phyloP scores from a whole-genome alignment of 2,888 invertebrate genomes.

The Tuberolachnus salignus region DNA sequence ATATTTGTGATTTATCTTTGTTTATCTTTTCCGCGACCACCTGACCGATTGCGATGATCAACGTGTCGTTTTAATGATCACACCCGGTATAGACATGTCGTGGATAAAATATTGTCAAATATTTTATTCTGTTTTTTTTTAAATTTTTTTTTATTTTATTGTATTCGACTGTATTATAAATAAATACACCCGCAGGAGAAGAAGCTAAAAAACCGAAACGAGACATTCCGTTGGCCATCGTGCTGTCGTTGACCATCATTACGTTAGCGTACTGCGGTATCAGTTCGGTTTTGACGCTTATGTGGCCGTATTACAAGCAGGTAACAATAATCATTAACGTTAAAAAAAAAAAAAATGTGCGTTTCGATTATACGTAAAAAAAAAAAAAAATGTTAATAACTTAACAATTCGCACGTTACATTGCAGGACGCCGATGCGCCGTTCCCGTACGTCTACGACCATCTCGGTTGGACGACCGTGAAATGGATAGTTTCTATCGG shows the following conservation, averaged over 20 bases:
- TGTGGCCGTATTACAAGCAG: conserved; percentile 89
- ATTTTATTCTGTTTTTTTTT: too few species aligned
- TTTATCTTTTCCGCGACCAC: too few species aligned
- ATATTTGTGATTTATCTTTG: too few species aligned
- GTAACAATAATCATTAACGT: conserved; percentile 63
- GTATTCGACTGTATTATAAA: too few species aligned
- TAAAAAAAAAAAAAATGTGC: background rate
- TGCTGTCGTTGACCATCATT: conserved; percentile 80
- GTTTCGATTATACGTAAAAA: background rate
- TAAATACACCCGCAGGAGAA: conserved; percentile 70
- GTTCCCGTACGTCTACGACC: conserved; percentile 82
- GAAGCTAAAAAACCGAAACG: conserved; percentile 92
- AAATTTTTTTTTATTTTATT: too few species aligned
- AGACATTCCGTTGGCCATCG: conserved; percentile 89
- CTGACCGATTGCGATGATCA: too few species aligned
- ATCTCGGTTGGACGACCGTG: conserved; percentile 76
- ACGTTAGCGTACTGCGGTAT: conserved; percentile 90
- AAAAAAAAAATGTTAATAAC: background rate
- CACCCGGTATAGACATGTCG: too few species aligned
- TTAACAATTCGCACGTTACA: background rate
- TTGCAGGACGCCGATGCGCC: conserved; percentile 80
- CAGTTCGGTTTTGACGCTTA: conserved; percentile 89
- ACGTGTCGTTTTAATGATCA: too few species aligned
- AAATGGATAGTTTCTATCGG: conserved; percentile 91
- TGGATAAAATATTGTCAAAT: too few species aligned